Base-by-base conservation (phyloP, 2,888 invertebrate species). In the Hydroisotoma schaefferi region DNA sequence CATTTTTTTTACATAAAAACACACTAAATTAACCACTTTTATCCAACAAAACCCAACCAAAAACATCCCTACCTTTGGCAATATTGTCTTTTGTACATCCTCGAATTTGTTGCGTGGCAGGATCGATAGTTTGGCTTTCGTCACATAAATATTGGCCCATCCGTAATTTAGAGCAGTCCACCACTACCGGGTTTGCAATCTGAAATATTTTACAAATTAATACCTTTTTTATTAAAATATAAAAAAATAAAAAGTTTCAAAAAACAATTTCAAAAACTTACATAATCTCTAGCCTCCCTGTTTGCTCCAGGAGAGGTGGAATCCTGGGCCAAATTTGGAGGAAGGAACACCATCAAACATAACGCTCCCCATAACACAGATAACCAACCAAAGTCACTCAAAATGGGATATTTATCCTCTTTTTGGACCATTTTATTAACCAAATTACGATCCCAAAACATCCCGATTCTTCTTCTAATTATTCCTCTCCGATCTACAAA, bases 61-160 rank as follows among this genome's bases (percentile, higher is more conserved):
- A 55, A 28, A 2, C 37, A 38, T 48, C 18, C 49, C 71, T 79
- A 90, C 91, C 87, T 81, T 83, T 84, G 8, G 92, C 90, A 78
- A 84, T 85, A 68, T 89, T 89, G 74, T 89, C 86, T 71, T 85
- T 77, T 1, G 84, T 84, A 76, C 94, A 94, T 59, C 88, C 90
- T 69, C 78, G 79, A 29, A 88, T 85, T 75, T 94, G 93, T 76
- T 97, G 95, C 0, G 95, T 95, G 74, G 86, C 84, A 0, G 85
- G 83, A 76, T 95, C 93, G 73, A 95, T 91, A 22, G 29, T 47
- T 18, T 52, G 15, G 6, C 61, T 63, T n/a, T 27, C 29, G 53
- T 68, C 67, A 58, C 72, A 72, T 5, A 65, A 59, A 63, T 65
- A 73, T 55, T 75, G 75, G 22, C 75, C 75, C 64, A 75, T 69